Conservation (phyloP, 2,113 vertebrate species). For the Xyliphius kryptos region DNA sequence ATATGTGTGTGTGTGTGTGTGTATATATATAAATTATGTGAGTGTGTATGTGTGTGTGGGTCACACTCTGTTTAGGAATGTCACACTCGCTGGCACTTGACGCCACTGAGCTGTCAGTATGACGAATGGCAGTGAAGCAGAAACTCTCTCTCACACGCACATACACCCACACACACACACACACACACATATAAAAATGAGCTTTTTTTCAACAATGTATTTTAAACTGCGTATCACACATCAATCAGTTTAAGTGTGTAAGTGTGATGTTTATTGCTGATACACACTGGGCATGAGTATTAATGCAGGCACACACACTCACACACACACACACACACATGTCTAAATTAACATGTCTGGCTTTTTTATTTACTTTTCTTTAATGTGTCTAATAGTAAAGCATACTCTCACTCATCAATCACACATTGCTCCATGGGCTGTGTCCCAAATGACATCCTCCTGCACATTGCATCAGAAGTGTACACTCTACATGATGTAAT, state of each 20-base stretch:
- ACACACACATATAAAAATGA: slow-evolving; percentile 11
- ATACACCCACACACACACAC: slow-evolving; percentile 16
- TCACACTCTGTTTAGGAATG: slow-evolving; percentile 54
- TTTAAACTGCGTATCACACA: slow-evolving; percentile 38
- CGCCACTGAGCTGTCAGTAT: slow-evolving; percentile 61
- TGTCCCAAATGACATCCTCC: too few relatives aligned
- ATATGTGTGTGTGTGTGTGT: neutral
- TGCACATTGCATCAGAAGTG: too few relatives aligned
- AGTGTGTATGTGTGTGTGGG: slow-evolving; percentile 37
- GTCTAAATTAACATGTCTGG: too few relatives aligned
- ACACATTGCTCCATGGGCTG: too few relatives aligned
- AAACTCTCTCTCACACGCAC: slow-evolving; percentile 21
- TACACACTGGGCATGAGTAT: neutral
- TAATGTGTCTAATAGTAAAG: too few relatives aligned
- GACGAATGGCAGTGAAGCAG: slow-evolving; percentile 51
- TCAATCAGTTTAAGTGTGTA: neutral
- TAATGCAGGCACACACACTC: neutral
- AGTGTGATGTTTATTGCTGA: too few relatives aligned
- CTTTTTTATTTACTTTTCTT: too few relatives aligned
- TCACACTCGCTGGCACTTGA: slow-evolving; percentile 61
- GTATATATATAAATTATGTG: slow-evolving; percentile 9
- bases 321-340: neutral
- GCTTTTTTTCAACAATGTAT: slow-evolving; percentile 55
- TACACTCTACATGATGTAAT: too few relatives aligned
- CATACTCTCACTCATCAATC: too few relatives aligned